Base-by-base conservation (phyloP, 1,140 invertebrate genomes). In the Cyclina sinensis region DNA sequence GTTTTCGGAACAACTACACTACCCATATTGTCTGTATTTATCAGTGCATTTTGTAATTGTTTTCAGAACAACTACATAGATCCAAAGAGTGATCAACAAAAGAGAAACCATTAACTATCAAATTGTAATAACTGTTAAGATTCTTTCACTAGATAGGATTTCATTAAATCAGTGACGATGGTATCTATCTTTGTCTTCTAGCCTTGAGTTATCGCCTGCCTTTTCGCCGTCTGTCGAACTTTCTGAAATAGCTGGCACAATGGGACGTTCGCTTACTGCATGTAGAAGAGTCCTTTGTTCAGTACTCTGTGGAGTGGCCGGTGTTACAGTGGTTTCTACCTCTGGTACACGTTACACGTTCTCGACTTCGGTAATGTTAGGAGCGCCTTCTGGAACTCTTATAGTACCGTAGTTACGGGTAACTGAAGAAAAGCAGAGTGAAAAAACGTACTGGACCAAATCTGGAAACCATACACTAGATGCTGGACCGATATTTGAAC, bases 271-370 rank as follows among this genome's bases (percentile, higher is more conserved):
- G 24, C n/a, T 43, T 7, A 9, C 54, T 57, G 54, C 4, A 5
- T 57, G 54, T 21, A 57, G 54, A 9, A 21, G 5, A 4, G 21
- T 18, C 21, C 21, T 5, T n/a, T 57, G 7, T 57, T 18, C 4
- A 4, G 5, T 1, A 3, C 21, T 16, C 37, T 35, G 32, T 37
- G 65, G 65, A 30, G 65, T 37, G 0, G 65, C 65, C 35, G 65
- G 65, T 37, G 65, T 70, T 9, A 70, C 32, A 18, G 65, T 37
- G 14, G 37, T 70, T 70, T 70, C 65, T 18, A 70, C 65, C 21
- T 37, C 65, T 37, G 65, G 14, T 1, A 37, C 65, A 35, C 35
- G 4, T 11, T 5, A 16, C 1, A 14, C 24, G 14, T 70, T 39
- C 65, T 70, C n/a, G n/a, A n/a, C n/a, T 39, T 37, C 65, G 2